Evolutionary conservation across 2,888 invertebrate genomes (phyloP).

Genomic region (Nezara viridula): DNA sequence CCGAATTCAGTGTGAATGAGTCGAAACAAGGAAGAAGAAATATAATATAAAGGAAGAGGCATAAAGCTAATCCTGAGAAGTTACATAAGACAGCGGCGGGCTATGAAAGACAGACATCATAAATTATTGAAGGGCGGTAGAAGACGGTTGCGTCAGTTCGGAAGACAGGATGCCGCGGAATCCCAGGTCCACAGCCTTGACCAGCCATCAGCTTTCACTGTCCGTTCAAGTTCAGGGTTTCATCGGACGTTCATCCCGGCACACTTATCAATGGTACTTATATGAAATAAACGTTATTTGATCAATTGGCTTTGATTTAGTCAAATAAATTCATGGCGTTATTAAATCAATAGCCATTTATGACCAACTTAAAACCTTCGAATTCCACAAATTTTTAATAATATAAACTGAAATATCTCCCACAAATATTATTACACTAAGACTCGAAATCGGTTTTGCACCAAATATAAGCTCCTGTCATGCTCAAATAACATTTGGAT

Average conservation of each 20-base stretch:
- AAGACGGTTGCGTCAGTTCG: neutral
- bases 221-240: slow-evolving; percentile 43
- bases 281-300: neutral
- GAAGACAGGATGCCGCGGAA: neutral
- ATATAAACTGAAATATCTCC: no score
- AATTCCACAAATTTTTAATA: no score
- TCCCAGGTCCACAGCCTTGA: slow-evolving; percentile 19
- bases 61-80: neutral
- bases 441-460: no score
- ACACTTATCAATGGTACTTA: neutral
- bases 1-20: neutral
- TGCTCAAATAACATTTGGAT: no score
- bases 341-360: no score
- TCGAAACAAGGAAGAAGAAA: neutral
- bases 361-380: no score
- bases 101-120: neutral
- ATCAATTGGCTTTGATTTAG: no score
- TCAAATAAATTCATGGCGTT: no score
- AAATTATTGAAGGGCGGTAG: slow-evolving; percentile 17
- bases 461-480: no score
- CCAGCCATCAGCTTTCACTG: neutral
- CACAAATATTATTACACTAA: no score
- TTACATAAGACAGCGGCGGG: neutral
- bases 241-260: neutral
- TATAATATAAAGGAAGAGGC: neutral